Conservation (phyloP, 2,888 invertebrate species). For the Gymnocheta viridis region DNA sequence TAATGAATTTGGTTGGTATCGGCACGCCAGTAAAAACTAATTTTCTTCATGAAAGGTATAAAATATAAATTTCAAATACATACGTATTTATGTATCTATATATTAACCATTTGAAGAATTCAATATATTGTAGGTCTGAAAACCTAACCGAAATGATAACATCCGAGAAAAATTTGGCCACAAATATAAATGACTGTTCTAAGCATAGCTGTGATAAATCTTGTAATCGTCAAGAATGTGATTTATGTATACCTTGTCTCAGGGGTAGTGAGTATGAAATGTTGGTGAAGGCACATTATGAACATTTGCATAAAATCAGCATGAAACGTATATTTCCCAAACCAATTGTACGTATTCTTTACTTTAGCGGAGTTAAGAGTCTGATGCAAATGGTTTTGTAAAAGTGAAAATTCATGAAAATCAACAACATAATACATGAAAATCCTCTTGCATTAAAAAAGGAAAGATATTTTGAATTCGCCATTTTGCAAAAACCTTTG, state of each 20-base stretch:
- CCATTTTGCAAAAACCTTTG: no score
- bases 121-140: conserved; percentile 80
- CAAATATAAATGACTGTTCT: conserved; percentile 87
- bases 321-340: conserved; percentile 93
- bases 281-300: conserved; percentile 88
- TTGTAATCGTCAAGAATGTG: conserved; percentile 87
- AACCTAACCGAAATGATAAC: conserved; percentile 86
- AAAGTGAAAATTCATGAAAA: no score
- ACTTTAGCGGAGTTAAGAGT: no score
- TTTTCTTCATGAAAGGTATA: conserved; percentile 73
- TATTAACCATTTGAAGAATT: no score
- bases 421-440: no score
- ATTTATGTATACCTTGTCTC: conserved; percentile 90
- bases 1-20: conserved; percentile 91
- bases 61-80: background rate
- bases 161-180: conserved; percentile 90
- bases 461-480: no score
- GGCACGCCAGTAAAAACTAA: conserved; percentile 83
- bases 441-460: no score
- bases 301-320: conserved; percentile 90
- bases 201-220: conserved; percentile 83
- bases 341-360: conserved; percentile 82
- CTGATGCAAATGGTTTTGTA: no score
- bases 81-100: background rate
- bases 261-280: conserved; percentile 84